A percentile compares a stretch with the other conserved stretches of the same genome.
These are phyloP conservation scores for Sturnira hondurensis DNA, from an alignment of 2,113 vertebrate species.

Conservation along the genomic window DNA sequence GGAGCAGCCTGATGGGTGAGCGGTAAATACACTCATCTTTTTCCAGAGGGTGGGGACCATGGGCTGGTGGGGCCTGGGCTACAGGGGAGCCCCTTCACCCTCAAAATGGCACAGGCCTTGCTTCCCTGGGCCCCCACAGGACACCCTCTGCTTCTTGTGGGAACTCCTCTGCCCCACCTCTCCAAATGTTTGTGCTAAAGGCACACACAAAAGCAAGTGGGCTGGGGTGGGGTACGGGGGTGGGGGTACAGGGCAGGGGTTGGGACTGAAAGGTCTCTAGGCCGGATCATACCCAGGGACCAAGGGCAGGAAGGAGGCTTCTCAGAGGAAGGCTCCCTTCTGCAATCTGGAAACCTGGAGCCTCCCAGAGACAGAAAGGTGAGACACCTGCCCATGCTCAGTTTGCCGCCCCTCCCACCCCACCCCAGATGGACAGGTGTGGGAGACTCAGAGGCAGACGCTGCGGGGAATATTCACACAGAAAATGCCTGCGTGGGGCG, in stretches of 20 bases:
- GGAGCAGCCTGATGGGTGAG: background rate
- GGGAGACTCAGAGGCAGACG: background rate
- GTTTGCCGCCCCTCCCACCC: background rate
- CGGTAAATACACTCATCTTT: background rate
- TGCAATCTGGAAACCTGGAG: background rate
- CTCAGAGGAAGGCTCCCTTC: background rate
- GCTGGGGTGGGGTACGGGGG: fast-evolving
- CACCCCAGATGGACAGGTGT: background rate
- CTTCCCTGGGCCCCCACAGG: background rate
- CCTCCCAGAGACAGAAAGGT: background rate
- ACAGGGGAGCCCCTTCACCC: background rate
- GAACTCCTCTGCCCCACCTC: background rate
- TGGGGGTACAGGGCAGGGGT: too few species aligned
- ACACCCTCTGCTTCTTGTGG: background rate
- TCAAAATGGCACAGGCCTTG: background rate
- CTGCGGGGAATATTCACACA: background rate
- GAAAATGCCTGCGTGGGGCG: background rate
- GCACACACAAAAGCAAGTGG: background rate
- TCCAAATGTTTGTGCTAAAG: background rate
- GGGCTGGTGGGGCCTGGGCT: background rate
- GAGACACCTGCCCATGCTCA: background rate
- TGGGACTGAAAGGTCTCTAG: background rate
- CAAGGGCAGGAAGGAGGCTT: slow-evolving; percentile 37
- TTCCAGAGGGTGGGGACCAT: background rate
- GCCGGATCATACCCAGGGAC: background rate